Conservation (phyloP, 2,797 vertebrate genomes). For the Tympanoctomys barrerae region DNA sequence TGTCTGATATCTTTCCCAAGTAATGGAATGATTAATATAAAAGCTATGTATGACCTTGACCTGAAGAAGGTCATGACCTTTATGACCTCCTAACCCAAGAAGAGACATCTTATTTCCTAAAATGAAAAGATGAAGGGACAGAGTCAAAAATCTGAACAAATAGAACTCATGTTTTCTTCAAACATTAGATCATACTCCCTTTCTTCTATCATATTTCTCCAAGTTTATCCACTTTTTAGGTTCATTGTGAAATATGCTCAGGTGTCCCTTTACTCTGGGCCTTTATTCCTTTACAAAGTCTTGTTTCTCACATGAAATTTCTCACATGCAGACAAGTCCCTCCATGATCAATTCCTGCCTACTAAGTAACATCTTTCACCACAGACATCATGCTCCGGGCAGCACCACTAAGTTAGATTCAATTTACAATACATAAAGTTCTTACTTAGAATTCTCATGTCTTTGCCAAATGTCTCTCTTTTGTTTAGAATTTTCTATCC, state of each 20-base stretch:
- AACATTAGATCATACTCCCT: background rate
- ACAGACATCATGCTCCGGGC: background rate
- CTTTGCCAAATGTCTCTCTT: background rate
- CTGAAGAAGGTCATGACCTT: background rate
- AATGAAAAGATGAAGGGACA: background rate
- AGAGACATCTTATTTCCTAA: background rate
- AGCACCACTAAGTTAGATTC: background rate
- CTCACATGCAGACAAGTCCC: background rate
- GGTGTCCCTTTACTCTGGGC: background rate
- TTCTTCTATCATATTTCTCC: background rate
- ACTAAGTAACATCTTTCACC: too few species aligned
- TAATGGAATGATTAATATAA: background rate
- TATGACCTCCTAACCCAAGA: background rate
- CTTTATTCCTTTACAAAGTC: background rate
- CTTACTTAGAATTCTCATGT: constrained; percentile 7
- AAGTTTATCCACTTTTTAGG: background rate
- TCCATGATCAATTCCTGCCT: background rate
- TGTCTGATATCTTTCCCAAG: background rate
- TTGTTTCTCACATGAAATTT: background rate
- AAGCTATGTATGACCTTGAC: background rate
- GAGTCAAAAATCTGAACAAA: background rate
- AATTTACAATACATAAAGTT: background rate
- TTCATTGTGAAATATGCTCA: background rate
- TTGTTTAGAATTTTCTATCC: background rate
- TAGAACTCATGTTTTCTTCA: background rate